These are phyloP conservation scores for Drosophila erecta DNA, from an alignment of 1,140 invertebrate genomes.

Conservation along the genomic window DNA sequence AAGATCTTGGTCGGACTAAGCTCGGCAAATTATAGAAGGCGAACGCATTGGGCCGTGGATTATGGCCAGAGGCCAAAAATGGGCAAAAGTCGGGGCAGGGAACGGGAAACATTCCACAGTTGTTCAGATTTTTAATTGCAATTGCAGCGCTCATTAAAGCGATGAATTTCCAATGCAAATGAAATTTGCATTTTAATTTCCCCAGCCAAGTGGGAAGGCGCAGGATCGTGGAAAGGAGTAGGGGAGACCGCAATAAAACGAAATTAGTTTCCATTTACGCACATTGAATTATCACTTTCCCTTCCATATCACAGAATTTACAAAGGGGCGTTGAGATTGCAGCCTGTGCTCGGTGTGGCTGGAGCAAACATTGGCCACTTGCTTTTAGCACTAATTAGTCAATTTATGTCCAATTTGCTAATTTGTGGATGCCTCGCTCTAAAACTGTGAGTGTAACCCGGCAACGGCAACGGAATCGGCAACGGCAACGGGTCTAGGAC, in stretches of 20 bases:
- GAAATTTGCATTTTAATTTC: slow-evolving; percentile 54
- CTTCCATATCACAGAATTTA: neutral
- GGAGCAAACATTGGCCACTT: slow-evolving; percentile 49
- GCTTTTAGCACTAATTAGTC: slow-evolving; percentile 78
- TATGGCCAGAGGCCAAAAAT: slow-evolving; percentile 47
- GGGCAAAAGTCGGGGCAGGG: slow-evolving; percentile 2
- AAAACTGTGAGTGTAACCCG: slow-evolving; percentile 15
- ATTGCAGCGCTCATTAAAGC: slow-evolving; percentile 64
- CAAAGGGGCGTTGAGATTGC: neutral
- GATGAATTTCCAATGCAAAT: slow-evolving; percentile 53
- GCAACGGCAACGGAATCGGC: too few species aligned
- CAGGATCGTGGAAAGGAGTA: too few species aligned
- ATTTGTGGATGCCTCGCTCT: slow-evolving; percentile 56
- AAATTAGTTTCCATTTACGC: slow-evolving; percentile 64
- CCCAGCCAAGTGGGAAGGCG: neutral
- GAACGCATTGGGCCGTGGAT: slow-evolving; percentile 58
- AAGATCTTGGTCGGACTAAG: slow-evolving; percentile 56
- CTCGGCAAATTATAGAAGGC: slow-evolving; percentile 40
- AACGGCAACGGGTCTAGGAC: slow-evolving; percentile 2
- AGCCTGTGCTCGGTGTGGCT: neutral
- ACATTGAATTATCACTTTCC: slow-evolving; percentile 28
- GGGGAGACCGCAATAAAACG: slow-evolving; percentile 31
- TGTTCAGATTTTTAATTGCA: slow-evolving; percentile 61
- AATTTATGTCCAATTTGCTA: slow-evolving; percentile 73
- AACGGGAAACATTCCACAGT: slow-evolving; percentile 22